A percentile compares a stretch with the other conserved stretches of the same genome.
These are phyloP conservation scores for Helicoverpa assulta DNA, from an alignment of 2,888 invertebrate species.

Conservation along the genomic window DNA sequence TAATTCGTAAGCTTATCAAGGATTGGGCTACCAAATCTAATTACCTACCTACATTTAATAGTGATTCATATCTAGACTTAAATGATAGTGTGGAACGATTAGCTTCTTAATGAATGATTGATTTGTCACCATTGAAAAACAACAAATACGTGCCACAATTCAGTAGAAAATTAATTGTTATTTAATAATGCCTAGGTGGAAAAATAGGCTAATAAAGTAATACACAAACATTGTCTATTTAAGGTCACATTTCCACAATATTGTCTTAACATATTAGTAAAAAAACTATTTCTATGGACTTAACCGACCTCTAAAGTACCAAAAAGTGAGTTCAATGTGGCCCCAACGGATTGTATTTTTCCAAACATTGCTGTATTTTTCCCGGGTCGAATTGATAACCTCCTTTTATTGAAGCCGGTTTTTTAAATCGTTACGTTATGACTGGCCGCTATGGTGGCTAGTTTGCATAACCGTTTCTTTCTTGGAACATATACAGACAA, in stretches of 20 bases:
- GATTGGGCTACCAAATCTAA: slow-evolving; percentile 2
- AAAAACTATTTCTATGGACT: no score
- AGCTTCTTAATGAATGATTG: slow-evolving; percentile 34
- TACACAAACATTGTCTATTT: no score
- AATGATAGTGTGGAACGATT: slow-evolving; percentile 34
- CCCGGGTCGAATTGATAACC: no score
- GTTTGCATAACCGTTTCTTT: slow-evolving; percentile 2
- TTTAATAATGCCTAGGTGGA: not conserved
- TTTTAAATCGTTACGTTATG: not conserved
- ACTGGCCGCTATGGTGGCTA: not conserved
- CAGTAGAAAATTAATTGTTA: slow-evolving; percentile 1
- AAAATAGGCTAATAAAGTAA: no score
- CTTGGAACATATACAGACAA: not conserved
- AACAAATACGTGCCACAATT: not conserved
- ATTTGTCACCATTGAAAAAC: not conserved
- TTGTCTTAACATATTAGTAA: no score
- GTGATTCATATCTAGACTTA: slow-evolving; percentile 30
- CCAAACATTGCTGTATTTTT: no score
- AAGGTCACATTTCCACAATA: no score
- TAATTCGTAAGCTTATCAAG: slow-evolving; percentile 24
- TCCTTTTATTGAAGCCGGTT: no score
- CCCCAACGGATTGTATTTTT: no score
- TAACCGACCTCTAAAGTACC: no score
- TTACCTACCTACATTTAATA: slow-evolving; percentile 5
- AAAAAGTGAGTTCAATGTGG: no score